phyloP scores from a whole-genome alignment of 92 coral and sea anemone genomes.

The Zoanthus solanderi region DNA sequence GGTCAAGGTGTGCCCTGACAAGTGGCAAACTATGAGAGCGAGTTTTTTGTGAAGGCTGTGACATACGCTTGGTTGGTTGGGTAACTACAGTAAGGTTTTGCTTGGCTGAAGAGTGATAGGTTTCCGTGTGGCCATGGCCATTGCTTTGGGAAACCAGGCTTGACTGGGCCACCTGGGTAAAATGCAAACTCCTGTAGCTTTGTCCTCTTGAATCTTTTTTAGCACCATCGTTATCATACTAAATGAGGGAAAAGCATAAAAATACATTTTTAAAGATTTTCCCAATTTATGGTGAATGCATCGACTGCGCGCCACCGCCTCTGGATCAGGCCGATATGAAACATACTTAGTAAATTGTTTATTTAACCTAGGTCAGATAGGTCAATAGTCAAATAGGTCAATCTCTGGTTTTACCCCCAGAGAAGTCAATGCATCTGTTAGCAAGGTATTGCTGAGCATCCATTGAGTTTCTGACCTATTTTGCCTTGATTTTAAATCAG shows the following conservation, averaged over 20 bases:
- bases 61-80: too few species aligned
- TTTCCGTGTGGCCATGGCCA: too few species aligned
- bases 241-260: constrained; percentile 40
- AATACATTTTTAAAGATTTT: background rate
- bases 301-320: background rate
- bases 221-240: constrained; percentile 26
- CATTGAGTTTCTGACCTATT: background rate
- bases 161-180: constrained; percentile 41
- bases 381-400: too few species aligned
- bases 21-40: too few species aligned
- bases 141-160: constrained; percentile 22
- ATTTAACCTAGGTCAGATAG: background rate
- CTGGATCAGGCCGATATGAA: constrained; percentile 36
- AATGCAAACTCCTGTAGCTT: constrained; percentile 28
- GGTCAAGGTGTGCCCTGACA: too few species aligned
- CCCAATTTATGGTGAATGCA: constrained; percentile 18
- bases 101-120: too few species aligned
- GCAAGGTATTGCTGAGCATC: too few species aligned
- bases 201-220: constrained; percentile 14
- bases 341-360: constrained; percentile 43
- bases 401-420: too few species aligned
- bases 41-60: too few species aligned
- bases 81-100: too few species aligned
- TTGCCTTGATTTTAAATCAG: constrained; percentile 10
- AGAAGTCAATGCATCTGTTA: too few species aligned